These are phyloP conservation scores for Chiroxiphia lanceolata DNA, from an alignment of 2,797 vertebrate genomes.

Conservation along the genomic window DNA sequence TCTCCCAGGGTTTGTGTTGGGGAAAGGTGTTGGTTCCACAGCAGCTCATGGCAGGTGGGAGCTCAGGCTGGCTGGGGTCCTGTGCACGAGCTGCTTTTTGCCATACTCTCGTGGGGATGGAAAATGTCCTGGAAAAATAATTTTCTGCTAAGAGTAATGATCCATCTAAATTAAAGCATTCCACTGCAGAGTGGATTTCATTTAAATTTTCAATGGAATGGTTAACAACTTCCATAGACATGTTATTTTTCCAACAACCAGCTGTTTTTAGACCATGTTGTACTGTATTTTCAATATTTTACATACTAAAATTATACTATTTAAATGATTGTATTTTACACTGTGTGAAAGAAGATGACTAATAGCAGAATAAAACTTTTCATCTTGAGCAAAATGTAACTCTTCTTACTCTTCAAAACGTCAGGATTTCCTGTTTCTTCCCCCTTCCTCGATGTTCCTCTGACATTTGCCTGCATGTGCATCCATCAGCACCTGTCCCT, in stretches of 20 bases:
- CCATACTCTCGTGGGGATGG: neutral
- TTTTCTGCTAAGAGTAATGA: neutral
- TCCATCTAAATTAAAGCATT: neutral
- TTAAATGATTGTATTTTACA: neutral
- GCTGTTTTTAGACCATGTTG: neutral
- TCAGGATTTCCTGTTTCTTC: neutral
- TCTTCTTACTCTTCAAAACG: neutral
- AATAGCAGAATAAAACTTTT: neutral
- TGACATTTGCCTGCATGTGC: neutral
- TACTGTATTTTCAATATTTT: neutral
- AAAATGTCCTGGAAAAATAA: neutral
- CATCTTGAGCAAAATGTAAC: neutral
- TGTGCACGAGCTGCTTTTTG: neutral
- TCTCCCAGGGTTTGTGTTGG: neutral
- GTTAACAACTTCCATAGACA: neutral
- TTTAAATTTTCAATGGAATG: neutral
- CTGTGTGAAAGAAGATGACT: neutral
- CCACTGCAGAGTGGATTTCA: neutral
- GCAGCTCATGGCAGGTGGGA: neutral
- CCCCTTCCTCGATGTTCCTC: fast-evolving
- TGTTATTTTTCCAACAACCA: neutral
- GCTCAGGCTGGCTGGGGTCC: neutral
- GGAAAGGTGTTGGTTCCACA: neutral
- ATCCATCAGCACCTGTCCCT: neutral
- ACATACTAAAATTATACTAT: neutral